Evolutionary conservation across 2,113 vertebrate genomes (phyloP), one percentile per base, ranked within the genome.

Genomic region (Hemiprocne comata): DNA sequence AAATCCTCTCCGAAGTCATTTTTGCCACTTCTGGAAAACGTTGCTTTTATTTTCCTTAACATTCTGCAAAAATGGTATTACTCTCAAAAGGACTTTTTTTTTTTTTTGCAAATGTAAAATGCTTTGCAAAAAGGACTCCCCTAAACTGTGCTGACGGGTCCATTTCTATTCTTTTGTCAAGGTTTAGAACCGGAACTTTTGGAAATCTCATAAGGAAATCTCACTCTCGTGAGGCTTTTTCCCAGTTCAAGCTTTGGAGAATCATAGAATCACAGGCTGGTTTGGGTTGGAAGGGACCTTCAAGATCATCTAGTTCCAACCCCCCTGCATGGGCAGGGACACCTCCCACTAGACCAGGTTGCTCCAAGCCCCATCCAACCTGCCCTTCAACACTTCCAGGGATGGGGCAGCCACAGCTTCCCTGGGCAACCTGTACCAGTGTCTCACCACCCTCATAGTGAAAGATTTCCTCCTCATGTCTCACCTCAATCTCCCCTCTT

Each of bases 161-260:
- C 26, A 17, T 48, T 71, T 84, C 42, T 38, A 6, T 4, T 40
- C 44, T 66, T 48, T 88, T 38, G 33, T 34, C 3, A 2, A 33
- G 7, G 10, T 61, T 83, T 58, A 64, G 75, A 85, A 83, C 28
- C 24, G n/a, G 50, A 50, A 40, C 72, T 83, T 33, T 26, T 46
- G 64, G 51, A 53, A 55, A 40, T 51, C n/a, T 70, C n/a, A 40
- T 5, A n/a, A n/a, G n/a, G n/a, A 29, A 44, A 48, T 54, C 25
- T 4, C 1, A 0, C 5, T 42, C 36, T n/a, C 16, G 1, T 7
- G n/a, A 71, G 34, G 4, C 3, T 57, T 33, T 31, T 19, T 42
- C 75, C 78, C 60, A 29, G 7, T 42, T 76, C 62, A 44, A 61
- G n/a, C 15, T 76, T 54, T 62, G 53, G 44, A 53, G 40, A 42